Percentiles rank a stretch among this genome's conserved stretches.
phyloP scores from a whole-genome alignment of 2,888 invertebrate genomes.

The Polydesmus complanatus region DNA sequence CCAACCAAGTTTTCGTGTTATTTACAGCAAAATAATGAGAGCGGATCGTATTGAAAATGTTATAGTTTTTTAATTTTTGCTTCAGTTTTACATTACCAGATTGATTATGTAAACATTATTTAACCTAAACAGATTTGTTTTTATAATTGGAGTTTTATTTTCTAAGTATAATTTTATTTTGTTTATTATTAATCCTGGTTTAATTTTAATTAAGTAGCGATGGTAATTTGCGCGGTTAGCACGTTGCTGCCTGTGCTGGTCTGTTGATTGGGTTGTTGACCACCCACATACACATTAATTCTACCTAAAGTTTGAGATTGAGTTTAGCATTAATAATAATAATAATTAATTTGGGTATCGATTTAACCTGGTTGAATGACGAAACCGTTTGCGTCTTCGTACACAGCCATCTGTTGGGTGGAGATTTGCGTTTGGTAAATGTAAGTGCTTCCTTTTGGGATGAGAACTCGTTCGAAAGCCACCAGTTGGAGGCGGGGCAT shows the following conservation, averaged over 20 bases:
- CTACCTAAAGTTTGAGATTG: conserved; percentile 4
- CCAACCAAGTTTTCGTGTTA: no score
- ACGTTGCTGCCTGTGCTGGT: conserved; percentile 10
- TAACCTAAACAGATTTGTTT: no score
- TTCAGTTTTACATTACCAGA: no score
- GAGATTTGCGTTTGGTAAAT: background rate
- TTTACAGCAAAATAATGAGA: no score
- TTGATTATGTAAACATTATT: no score
- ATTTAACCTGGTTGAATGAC: conserved; percentile 13
- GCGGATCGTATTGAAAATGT: no score
- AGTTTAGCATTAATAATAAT: background rate
- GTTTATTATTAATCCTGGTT: no score
- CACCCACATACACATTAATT: conserved; percentile 15
- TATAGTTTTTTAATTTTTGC: no score
- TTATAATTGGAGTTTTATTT: no score
- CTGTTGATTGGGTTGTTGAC: conserved; percentile 16
- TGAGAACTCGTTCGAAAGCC: conserved; percentile 12
- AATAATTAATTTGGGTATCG: background rate
- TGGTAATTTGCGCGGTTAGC: background rate
- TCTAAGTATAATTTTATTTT: no score
- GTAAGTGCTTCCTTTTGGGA: conserved; percentile 6
- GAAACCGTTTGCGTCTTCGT: conserved; percentile 13
- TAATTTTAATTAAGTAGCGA: no score
- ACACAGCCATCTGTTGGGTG: conserved; percentile 14
- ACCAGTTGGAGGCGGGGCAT: conserved; percentile 17